phyloP scores from a whole-genome alignment of 2,888 invertebrate species.

The Doris montereyensis region DNA sequence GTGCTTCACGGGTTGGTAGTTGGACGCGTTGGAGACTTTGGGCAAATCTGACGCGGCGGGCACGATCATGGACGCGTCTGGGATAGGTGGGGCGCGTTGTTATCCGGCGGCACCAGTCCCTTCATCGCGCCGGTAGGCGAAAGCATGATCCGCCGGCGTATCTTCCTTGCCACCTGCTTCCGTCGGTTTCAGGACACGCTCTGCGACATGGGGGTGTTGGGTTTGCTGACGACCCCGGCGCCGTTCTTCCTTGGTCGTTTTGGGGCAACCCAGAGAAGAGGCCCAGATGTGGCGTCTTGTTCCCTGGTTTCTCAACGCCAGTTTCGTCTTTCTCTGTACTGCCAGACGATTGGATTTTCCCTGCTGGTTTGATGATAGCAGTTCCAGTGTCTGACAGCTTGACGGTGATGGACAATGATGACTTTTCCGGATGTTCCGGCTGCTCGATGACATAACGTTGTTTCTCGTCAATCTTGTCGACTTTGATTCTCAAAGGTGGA shows the following conservation, averaged over 20 bases:
- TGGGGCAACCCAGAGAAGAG: constrained; percentile 37
- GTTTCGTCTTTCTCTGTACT: background rate
- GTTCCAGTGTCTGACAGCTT: constrained; percentile 39
- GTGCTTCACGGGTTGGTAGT: background rate
- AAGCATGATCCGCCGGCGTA: no score
- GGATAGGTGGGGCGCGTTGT: constrained; percentile 33
- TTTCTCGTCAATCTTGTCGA: constrained; percentile 40
- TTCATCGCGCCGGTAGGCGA: no score
- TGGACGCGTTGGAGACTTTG: constrained; percentile 27
- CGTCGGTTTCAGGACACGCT: constrained; percentile 33
- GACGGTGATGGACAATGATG: constrained; percentile 31
- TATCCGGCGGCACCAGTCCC: no score
- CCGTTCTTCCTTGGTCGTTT: constrained; percentile 11
- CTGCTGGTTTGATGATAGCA: constrained; percentile 29
- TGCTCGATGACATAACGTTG: constrained; percentile 38
- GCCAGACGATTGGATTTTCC: background rate
- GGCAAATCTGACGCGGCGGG: constrained; percentile 31
- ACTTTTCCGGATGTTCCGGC: constrained; percentile 8
- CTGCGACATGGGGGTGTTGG: constrained; percentile 29
- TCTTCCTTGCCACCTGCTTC: constrained; percentile 40
- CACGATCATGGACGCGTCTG: constrained; percentile 34
- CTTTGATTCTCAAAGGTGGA: constrained; percentile 38
- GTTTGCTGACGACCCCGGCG: constrained; percentile 6
- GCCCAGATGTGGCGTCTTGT: constrained; percentile 22
- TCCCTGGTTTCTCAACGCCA: background rate